Base-by-base conservation (phyloP, 2,888 invertebrate species). In the Troides oblongomaculatus region DNA sequence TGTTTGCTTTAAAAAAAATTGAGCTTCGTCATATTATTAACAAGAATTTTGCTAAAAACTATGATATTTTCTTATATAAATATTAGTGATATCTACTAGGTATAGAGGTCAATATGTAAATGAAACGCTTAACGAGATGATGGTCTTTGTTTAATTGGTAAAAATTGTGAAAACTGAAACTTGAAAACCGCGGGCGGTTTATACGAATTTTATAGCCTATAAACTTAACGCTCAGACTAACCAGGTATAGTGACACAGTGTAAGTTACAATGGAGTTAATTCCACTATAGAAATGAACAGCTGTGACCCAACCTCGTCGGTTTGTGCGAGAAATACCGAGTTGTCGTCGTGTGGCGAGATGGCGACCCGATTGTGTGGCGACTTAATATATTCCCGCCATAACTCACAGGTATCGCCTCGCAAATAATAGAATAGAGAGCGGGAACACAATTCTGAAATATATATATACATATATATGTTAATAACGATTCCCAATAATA, bases 371-470 rank as follows among this genome's bases (percentile, higher is more conserved):
- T 78, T 78, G 78, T 79, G 75, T 74, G 74, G 75, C 78, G 76
- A 81, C 81, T 79, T 82, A 85, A 85, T 84, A 81, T 85, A 86
- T 84, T 76, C 78, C 67, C 73, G 72, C 82, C 79, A 82, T 86
- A 86, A 86, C 76, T 86, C 77, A 79, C 74, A 74, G 70, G 74
- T 79, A 83, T 80, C 78, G 71, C 75, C 72, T 72, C 73, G 72
- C 66, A 65, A 71, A 73, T 72, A 74, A 75, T 78, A 74, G 76
- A 81, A 80, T 66, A 73, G 76, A 81, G 78, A 81, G 73, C 78
- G 73, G 72, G 70, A 65, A 68, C 72, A 72, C 73, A 71, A 73
- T 72, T 73, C 63, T 65, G 57, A 62, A 64, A 62, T 66, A 66
- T 50, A 70, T 65, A 66, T 21, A 21, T 21, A 21, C 21, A 21